Percentiles rank a stretch among this genome's conserved stretches.
Evolutionary conservation across 2,113 vertebrate species (phyloP).

Genomic region (Sturnus vulgaris): DNA sequence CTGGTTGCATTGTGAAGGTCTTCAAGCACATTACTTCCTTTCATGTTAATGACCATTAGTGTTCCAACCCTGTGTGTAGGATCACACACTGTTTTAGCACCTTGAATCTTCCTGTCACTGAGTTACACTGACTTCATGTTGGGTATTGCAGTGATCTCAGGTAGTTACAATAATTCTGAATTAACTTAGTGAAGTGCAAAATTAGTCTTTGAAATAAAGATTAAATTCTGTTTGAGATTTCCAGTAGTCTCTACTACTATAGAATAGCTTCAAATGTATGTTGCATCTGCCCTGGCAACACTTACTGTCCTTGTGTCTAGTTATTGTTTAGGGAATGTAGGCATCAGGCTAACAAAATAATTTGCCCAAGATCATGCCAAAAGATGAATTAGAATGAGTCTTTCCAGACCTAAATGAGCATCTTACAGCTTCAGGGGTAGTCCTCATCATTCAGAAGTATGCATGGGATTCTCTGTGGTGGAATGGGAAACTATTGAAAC

Average conservation of each 20-base stretch:
- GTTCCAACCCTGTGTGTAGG: accelerated
- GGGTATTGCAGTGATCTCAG: neutral
- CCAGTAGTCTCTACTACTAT: neutral
- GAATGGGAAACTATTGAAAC: neutral
- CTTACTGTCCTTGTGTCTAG: neutral
- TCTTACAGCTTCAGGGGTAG: neutral
- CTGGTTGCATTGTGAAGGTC: neutral
- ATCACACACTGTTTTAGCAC: neutral
- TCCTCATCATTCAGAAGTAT: neutral
- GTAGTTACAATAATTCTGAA: neutral
- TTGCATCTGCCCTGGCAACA: neutral
- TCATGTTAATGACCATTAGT: neutral
- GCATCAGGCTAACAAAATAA: neutral
- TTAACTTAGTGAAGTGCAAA: neutral
- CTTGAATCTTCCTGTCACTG: neutral
- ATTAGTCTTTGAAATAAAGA: neutral
- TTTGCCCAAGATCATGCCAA: neutral
- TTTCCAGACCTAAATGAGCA: neutral
- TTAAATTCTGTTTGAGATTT: neutral
- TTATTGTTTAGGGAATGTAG: neutral
- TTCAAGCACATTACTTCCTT: neutral
- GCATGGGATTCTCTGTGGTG: neutral
- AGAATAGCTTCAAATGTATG: neutral
- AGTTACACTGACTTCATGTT: neutral
- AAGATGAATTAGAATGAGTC: neutral